Evolutionary conservation across 2,888 invertebrate species (phyloP), one percentile per base, ranked within the genome.

Genomic region (Scaptomyza reducta): DNA sequence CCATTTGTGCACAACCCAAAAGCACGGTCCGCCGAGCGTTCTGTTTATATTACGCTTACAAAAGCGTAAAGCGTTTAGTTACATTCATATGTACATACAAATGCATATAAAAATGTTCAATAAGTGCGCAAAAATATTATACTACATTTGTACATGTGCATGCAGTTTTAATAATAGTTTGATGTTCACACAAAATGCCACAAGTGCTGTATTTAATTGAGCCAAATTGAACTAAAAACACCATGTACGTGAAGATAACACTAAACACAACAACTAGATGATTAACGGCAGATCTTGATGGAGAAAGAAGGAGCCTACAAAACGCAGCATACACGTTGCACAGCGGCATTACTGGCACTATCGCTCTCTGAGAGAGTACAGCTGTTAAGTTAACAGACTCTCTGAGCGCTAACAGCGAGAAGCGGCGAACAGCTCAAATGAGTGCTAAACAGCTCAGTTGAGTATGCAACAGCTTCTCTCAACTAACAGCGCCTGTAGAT

Each of bases 401-500:
- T 57, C 14, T 27, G 51, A 51, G 45, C 35, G 9, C 3, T 31
- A 51, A 46, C 50, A 44, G 41, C 9, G 55, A 14, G 50, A 6
- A 49, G 6, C n/a, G 9, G 18, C n/a, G 38, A 29, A 57, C 69
- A 71, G 69, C 35, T 70, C 70, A 47, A 29, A 66, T 70, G 73
- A 70, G 73, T 51, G 22, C 42, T 18, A n/a, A 51, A 31, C 71
- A 70, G 57, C 71, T 70, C 70, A 53, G 14, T 53, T 70, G 71
- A 71, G 71, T 50, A 22, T 18, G 27, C 54, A 49, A 54, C 14
- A 38, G 54, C 31, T 47, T 31, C 33, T 27, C 50, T 33, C 27
- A 18, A 14, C 35, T 67, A 47, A 73, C 59, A 73, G 55, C 18
- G 41, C 9, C 33, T 72, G 73, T 53, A 56, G 53, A 47, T 7